Conservation (phyloP, 2,888 invertebrate species). For the Amaurobius ferox region DNA sequence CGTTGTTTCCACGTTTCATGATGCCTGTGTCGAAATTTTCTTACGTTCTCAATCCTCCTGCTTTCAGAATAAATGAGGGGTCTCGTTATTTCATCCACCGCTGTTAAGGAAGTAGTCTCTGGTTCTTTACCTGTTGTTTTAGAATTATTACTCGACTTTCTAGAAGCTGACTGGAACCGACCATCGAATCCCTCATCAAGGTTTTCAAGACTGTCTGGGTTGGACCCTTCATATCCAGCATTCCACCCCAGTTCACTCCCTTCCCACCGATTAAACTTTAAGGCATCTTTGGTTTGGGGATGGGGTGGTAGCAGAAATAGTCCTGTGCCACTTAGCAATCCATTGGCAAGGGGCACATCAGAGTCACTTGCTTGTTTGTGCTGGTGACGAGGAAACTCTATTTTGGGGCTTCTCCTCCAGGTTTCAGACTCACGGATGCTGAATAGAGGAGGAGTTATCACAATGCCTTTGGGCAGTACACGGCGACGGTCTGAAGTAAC, state of each 20-base stretch:
- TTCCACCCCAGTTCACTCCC: conserved; percentile 49
- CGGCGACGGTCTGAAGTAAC: conserved; percentile 78
- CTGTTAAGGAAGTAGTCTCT: not conserved
- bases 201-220: not conserved
- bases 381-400: conserved; percentile 34
- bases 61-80: conserved; percentile 39
- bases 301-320: conserved; percentile 39
- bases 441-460: conserved; percentile 57
- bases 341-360: conserved; percentile 27
- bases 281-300: conserved; percentile 35
- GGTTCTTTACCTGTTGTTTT: not conserved
- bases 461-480: conserved; percentile 4
- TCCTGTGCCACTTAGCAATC: conserved; percentile 28
- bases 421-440: conserved; percentile 61
- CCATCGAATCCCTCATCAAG: not conserved
- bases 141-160: not conserved
- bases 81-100: conserved; percentile 33
- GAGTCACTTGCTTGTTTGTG: conserved; percentile 26
- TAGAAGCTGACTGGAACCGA: not conserved
- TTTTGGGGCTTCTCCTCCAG: conserved; percentile 61
- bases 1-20: conserved; percentile 37
- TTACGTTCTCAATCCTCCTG: conserved; percentile 29
- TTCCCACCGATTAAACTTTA: conserved; percentile 36
- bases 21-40: conserved; percentile 38
- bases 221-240: not conserved